Percentiles rank a stretch among this genome's conserved stretches.
These are phyloP conservation scores for Sialis fuliginosa DNA, from an alignment of 2,888 invertebrate species.

Conservation along the genomic window DNA sequence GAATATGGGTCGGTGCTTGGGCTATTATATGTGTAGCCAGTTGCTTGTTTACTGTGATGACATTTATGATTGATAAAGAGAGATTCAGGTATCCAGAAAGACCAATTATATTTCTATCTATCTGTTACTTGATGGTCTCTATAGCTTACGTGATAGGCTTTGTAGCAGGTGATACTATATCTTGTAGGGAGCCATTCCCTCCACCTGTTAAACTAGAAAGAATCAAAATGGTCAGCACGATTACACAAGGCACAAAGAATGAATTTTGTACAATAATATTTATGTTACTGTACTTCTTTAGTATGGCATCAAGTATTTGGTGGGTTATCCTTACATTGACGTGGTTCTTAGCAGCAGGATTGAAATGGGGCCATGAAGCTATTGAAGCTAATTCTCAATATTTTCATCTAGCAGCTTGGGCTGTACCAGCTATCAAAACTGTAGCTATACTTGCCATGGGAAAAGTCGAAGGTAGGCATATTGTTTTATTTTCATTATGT, in stretches of 20 bases:
- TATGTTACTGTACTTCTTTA: conserved; percentile 91
- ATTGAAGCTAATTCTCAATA: conserved; percentile 94
- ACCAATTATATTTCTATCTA: conserved; percentile 90
- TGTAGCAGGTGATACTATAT: conserved; percentile 62
- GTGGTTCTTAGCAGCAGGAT: conserved; percentile 90
- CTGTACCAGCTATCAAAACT: conserved; percentile 87
- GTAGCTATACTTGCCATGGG: conserved; percentile 90
- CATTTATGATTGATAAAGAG: conserved; percentile 86
- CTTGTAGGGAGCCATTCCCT: conserved; percentile 67
- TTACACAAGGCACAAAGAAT: conserved; percentile 74
- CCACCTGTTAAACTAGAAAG: conserved; percentile 50
- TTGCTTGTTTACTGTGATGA: conserved; percentile 82
- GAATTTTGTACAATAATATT: conserved; percentile 83
- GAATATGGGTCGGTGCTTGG: conserved; percentile 89
- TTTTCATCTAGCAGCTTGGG: conserved; percentile 97
- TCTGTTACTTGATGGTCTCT: conserved; percentile 91
- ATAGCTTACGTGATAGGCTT: conserved; percentile 79
- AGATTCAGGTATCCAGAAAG: conserved; percentile 95
- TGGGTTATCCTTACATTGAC: conserved; percentile 93
- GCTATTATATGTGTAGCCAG: conserved; percentile 77
- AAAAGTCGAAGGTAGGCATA: conserved; percentile 73
- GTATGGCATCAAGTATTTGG: conserved; percentile 95
- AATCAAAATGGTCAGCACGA: conserved; percentile 61
- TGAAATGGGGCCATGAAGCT: conserved; percentile 97
- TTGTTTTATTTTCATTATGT: conserved; percentile 4